Conservation (phyloP, 2,113 vertebrate genomes). For the Macrotus californicus region DNA sequence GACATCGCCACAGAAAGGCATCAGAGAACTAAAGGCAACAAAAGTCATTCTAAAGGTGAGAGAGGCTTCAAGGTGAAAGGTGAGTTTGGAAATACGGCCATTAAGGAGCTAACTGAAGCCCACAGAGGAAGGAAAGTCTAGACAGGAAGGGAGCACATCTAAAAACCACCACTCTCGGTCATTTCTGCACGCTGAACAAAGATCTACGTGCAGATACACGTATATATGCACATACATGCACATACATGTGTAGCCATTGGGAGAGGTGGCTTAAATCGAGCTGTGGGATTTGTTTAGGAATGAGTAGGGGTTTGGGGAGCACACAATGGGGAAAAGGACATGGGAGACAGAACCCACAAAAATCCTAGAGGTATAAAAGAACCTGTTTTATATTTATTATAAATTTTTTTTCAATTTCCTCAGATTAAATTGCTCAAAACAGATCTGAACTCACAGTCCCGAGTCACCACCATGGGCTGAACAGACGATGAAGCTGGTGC, state of each 20-base stretch:
- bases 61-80: background rate
- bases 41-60: background rate
- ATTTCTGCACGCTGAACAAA: accelerated
- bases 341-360: background rate
- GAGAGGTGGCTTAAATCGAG: background rate
- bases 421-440: background rate
- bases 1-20: background rate
- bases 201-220: accelerated
- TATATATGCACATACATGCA: no score
- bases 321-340: background rate
- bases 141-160: no score
- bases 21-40: background rate
- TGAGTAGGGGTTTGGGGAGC: background rate
- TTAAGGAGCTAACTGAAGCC: background rate
- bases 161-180: no score
- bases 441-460: background rate
- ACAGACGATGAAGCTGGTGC: no score
- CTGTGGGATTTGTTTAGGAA: background rate
- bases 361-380: background rate
- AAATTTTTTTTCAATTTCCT: background rate
- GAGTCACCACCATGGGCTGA: background rate
- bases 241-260: accelerated
- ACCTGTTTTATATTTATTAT: background rate
- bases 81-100: background rate
- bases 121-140: background rate